Evolutionary conservation across 2,888 invertebrate species (phyloP), one percentile per base, ranked within the genome.

Genomic region (Tachystola acroxantha): DNA sequence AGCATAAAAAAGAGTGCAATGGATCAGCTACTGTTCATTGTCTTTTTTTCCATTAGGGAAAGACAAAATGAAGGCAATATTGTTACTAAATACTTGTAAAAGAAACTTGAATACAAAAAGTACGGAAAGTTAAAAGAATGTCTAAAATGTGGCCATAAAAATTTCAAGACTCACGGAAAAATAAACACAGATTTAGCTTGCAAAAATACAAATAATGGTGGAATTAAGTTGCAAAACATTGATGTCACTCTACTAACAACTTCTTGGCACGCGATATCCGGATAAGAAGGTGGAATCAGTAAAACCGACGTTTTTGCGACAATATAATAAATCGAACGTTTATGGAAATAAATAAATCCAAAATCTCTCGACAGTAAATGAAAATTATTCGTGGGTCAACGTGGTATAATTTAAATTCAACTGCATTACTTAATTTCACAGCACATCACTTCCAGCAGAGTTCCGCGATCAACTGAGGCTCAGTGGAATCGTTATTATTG

Each of bases 401-500:
- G n/a, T n/a, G n/a, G n/a, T n/a, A 12, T 24, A n/a, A 24, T 24
- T 27, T 11, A 7, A 39, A 20, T 39, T 32, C 7, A 13, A 34
- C 30, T 10, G 12, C 11, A 22, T 22, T 12, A 12, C 36, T 13
- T 7, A 33, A 29, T 14, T 31, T 29, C 30, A 39, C 29, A 27
- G 36, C 45, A 46, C 43, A 40, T 34, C 39, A 46, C 47, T 41
- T 54, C 44, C 55, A 49, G 37, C 42, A 51, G 47, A 50, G 48
- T 48, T 43, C 53, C 50, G 43, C 48, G 43, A 45, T 52, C 53
- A 50, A 70, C 65, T 68, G 63, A 61, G 57, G 48, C 57, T 47
- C 43, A 44, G 51, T 56, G 53, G 61, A 65, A 69, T 64, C 66
- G 61, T 70, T 68, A 70, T 67, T 72, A 71, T 68, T 62, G 40